Conservation (phyloP, 1,140 invertebrate species). For the Bombus balteatus region DNA sequence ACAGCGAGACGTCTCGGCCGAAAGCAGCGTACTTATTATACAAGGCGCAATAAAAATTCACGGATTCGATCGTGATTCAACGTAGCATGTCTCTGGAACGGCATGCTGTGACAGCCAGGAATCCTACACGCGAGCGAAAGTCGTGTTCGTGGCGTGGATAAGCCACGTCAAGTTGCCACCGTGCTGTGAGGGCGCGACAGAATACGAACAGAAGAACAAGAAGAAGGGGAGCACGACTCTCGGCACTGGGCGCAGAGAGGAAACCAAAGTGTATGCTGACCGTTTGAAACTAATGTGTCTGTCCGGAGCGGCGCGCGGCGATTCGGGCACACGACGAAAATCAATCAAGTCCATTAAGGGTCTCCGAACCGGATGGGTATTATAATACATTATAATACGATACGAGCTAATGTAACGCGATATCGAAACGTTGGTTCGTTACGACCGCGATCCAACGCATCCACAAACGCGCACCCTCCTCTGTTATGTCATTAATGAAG, state of each 20-base stretch:
- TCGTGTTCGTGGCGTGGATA: constrained; percentile 28
- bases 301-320: constrained; percentile 15
- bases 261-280: neutral
- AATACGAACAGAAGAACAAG: neutral
- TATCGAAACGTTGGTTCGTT: constrained; percentile 29
- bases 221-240: neutral
- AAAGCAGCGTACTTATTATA: neutral
- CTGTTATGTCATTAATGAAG: constrained; percentile 59
- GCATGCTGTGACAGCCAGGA: constrained; percentile 7
- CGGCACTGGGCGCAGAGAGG: no score
- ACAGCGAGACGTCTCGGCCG: neutral
- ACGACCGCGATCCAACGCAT: no score
- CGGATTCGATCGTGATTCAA: constrained; percentile 21
- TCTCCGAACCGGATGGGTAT: constrained; percentile 20
- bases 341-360: constrained; percentile 70
- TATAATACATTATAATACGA: constrained; percentile 52
- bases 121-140: neutral
- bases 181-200: neutral
- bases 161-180: constrained; percentile 39
- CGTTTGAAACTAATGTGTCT: constrained; percentile 58
- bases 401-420: constrained; percentile 51
- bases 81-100: neutral
- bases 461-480: neutral
- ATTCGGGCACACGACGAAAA: constrained; percentile 69
- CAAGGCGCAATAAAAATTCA: neutral